Evolutionary conservation across 92 coral and sea anemone species (phyloP), one percentile per base, ranked within the genome.

Genomic region (Zoanthus gigantus): DNA sequence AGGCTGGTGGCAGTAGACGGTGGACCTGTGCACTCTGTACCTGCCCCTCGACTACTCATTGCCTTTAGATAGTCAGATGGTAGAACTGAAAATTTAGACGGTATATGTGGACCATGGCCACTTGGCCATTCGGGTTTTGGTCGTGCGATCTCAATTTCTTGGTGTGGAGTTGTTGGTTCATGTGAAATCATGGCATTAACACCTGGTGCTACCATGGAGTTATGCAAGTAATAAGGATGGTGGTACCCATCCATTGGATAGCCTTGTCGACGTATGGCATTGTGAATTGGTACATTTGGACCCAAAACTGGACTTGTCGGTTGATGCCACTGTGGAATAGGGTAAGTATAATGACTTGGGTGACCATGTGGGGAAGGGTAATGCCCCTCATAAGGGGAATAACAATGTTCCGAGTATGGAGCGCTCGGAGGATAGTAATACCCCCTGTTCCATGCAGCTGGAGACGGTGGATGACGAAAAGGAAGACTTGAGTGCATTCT

Each of bases 81-180:
- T 66, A 79, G 46, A 46, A 94, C 89, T 16, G 92, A 72, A 34
- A 98, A 95, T 85, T 93, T 93, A 6, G 89, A 76, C 45, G 89
- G 74, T 17, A 93, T 93, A 75, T 90, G 92, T 69, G 88, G 89
- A 10, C 94, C 92, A 65, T 94, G 77, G 73, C 92, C 72, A 65
- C 87, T 53, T 13, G 99, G 98, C 99, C 99, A 97, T 90, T 97
- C 99, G 7, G 99, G 91, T 88, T 94, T 97, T 56, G 99, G 99
- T 58, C 99, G 95, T 12, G 96, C 96, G 74, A 97, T 91, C 65
- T 95, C 98, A n/a, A 84, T 71, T 68, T 92, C 95, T 3, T 85
- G 76, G 66, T 86, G 90, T n/a, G 56, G 56, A 50, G 56, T 50
- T 50, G 88, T 87, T 31, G 88, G 74, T 47, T 84, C 89, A 15